Percentiles rank a stretch among this genome's conserved stretches.
Conservation (phyloP, 2,113 vertebrate genomes). For the Plecturocebus donacophilus region DNA sequence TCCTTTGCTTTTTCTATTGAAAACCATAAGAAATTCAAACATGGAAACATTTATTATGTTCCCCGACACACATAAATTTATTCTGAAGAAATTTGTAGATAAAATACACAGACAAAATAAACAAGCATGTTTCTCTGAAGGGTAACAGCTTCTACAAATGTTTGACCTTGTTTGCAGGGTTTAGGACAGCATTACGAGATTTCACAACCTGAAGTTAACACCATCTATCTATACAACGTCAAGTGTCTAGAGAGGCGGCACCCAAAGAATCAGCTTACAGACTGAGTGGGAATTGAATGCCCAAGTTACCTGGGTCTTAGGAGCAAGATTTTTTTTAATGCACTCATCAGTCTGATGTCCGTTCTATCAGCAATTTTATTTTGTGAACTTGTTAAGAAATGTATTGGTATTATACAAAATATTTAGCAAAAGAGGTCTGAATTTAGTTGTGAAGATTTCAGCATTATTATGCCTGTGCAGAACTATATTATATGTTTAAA, state of each 20-base stretch:
- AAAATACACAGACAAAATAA: conserved; percentile 25
- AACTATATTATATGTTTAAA: neutral
- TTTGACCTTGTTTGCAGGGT: conserved; percentile 43
- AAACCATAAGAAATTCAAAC: neutral
- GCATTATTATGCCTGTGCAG: neutral
- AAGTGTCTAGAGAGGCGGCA: neutral
- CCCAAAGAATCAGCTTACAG: neutral
- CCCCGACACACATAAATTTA: neutral
- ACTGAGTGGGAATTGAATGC: neutral
- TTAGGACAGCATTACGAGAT: conserved; percentile 85
- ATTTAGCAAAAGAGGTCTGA: neutral
- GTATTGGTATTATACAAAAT: neutral
- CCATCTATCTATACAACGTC: conserved; percentile 86
- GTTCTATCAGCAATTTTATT: neutral
- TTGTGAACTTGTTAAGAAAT: neutral
- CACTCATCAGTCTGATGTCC: neutral
- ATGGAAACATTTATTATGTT: neutral
- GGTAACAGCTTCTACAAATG: neutral
- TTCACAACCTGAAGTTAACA: conserved; percentile 86
- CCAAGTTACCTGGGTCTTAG: neutral
- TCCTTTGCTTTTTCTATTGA: neutral
- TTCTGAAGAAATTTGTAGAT: neutral
- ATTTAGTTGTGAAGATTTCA: neutral
- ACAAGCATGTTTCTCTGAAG: neutral
- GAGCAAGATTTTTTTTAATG: neutral